Conservation (phyloP, 2,113 vertebrate species). For the Speoplatyrhinus poulsoni region DNA sequence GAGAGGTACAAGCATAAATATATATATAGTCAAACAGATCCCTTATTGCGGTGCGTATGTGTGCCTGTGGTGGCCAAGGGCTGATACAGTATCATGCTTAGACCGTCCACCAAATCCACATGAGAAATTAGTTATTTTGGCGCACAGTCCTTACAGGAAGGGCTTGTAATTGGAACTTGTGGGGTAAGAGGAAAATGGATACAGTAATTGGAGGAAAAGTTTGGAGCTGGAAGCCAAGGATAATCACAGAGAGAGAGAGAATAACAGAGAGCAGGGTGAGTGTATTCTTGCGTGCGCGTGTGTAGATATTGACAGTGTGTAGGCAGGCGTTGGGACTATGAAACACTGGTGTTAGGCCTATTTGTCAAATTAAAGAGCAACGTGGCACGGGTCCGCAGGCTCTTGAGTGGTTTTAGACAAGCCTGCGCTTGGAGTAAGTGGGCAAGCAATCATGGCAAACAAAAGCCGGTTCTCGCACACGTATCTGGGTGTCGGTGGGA, state of each 20-base stretch:
- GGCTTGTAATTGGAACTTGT: slow-evolving; percentile 62
- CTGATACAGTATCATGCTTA: slow-evolving; percentile 20
- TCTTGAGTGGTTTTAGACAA: slow-evolving; percentile 62
- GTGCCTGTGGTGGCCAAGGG: slow-evolving; percentile 7
- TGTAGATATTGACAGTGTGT: slow-evolving; percentile 61
- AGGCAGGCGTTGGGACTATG: slow-evolving; percentile 45
- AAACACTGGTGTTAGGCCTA: slow-evolving; percentile 54
- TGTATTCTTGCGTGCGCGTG: slow-evolving; percentile 22
- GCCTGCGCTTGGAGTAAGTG: slow-evolving; percentile 44
- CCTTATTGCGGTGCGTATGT: neutral
- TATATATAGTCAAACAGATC: neutral
- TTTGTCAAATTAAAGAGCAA: slow-evolving; percentile 70
- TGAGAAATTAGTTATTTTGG: slow-evolving; percentile 57
- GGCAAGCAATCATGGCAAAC: slow-evolving; percentile 55
- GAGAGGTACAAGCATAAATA: neutral
- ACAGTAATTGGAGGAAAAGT: slow-evolving; percentile 64
- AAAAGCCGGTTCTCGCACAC: slow-evolving; percentile 45
- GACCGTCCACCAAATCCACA: slow-evolving; percentile 36
- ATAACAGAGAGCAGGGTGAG: neutral
- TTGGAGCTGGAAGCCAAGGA: slow-evolving; percentile 41
- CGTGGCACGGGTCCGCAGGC: slow-evolving; percentile 40
- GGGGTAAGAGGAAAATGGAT: slow-evolving; percentile 54
- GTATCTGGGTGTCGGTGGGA: slow-evolving; percentile 15
- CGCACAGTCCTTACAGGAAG: slow-evolving; percentile 33
- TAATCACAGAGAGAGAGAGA: slow-evolving; percentile 29